Base-by-base conservation (phyloP, 1,140 invertebrate species). In the Diorhabda carinulata region DNA sequence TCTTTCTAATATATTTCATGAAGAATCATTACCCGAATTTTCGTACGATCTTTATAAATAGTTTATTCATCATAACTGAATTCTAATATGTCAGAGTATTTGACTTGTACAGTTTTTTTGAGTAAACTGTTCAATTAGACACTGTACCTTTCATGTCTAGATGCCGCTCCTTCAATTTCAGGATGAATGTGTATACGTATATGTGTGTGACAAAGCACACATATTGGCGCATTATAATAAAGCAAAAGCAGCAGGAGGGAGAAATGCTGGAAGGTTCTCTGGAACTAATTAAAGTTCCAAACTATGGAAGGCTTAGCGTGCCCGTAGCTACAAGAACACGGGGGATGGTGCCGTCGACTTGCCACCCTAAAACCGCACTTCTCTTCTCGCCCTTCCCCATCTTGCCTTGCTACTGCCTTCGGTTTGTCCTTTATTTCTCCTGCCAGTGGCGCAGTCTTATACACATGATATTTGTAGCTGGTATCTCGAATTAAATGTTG, bases 281-380 rank as follows among this genome's bases (percentile, higher is more conserved):
- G 69, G 70, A 76, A 76, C 74, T 76, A 76, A 76, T 76, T 76
- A 76, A 76, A 76, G 72, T 76, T 76, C 73, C 72, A 71, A 76
- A 76, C 72, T 76, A 76, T 67, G 71, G 70, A 72, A 62, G 72
- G 74, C 74, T 76, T 76, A 76, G 71, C 67, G 58, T 66, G 71
- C 71, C 65, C 65, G 57, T 67, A 67, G 65, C 65, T 67, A 67
- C 65, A 45, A 67, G 59, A 63, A 67, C 71, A 72, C 69, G 67
- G 63, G 69, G 70, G 74, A 72, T 64, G 72, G 72, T 71, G 72
- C 6, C 47, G 47, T 8, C n/a, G 47, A 6, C 47, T 8, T 52
- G n/a, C 72, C 70, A 68, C 70, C 69, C 65, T 57, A 57, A 64
- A 70, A 67, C 72, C 70, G 67, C 70, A 61, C 57, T 61, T 64